phyloP scores from a whole-genome alignment of 2,888 invertebrate genomes.

The Melieria crassipennis region DNA sequence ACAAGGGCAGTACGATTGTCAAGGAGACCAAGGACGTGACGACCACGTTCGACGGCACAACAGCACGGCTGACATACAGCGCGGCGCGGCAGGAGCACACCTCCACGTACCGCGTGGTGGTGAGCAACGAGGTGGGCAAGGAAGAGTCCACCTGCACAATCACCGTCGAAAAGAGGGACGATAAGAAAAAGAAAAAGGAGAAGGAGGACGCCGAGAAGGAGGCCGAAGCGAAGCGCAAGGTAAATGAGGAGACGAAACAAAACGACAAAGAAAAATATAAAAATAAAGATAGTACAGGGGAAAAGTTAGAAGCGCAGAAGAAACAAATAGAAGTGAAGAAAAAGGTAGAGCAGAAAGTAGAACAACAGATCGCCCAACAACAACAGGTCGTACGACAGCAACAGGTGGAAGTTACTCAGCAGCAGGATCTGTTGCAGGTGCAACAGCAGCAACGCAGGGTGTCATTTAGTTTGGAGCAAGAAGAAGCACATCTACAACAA shows the following conservation, averaged over 20 bases:
- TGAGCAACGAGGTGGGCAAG: conserved; percentile 90
- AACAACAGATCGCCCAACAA: background rate
- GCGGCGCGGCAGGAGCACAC: conserved; percentile 80
- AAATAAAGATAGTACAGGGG: background rate
- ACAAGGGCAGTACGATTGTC: conserved; percentile 81
- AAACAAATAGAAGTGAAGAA: background rate
- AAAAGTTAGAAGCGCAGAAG: background rate
- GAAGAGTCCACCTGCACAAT: conserved; percentile 88
- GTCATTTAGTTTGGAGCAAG: conserved; percentile 38
- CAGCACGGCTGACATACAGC: conserved; percentile 81
- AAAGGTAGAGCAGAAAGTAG: background rate
- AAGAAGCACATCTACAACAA: conserved; percentile 21
- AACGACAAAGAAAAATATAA: background rate
- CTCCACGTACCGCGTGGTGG: conserved; percentile 85
- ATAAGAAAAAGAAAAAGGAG: conserved; percentile 70
- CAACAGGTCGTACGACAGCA: too few relatives aligned
- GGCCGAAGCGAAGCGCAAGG: conserved; percentile 63
- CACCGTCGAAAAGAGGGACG: conserved; percentile 74
- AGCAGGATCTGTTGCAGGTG: too few relatives aligned
- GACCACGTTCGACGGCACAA: conserved; percentile 85
- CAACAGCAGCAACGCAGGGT: conserved; percentile 32
- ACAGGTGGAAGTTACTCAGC: too few relatives aligned
- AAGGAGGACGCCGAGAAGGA: conserved; percentile 63
- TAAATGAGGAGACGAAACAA: conserved; percentile 50
- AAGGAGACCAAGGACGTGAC: conserved; percentile 80